Conservation (phyloP, 2,113 vertebrate genomes). For the Oryzias woworae region DNA sequence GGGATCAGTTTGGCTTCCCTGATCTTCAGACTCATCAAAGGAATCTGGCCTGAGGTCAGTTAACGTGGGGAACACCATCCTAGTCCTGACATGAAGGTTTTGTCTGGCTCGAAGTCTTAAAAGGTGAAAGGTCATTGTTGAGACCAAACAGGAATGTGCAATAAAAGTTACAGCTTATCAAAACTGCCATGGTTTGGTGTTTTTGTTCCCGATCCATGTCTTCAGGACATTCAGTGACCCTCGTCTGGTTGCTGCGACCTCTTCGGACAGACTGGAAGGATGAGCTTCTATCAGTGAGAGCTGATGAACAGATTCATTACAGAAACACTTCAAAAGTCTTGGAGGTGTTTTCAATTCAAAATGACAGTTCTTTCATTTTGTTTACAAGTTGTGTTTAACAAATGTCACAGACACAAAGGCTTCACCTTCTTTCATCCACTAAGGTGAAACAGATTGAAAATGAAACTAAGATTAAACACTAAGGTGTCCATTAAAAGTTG, state of each 20-base stretch:
- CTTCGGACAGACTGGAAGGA: neutral
- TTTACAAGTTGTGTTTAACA: too few relatives aligned
- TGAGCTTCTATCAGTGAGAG: too few relatives aligned
- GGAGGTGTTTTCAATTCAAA: too few relatives aligned
- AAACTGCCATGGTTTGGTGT: slow-evolving; percentile 61
- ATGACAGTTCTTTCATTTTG: too few relatives aligned
- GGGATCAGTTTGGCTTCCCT: slow-evolving; percentile 45
- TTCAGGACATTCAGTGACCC: slow-evolving; percentile 31
- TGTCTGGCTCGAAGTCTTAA: slow-evolving; percentile 60
- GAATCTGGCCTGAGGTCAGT: slow-evolving; percentile 61
- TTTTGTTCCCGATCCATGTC: slow-evolving; percentile 37
- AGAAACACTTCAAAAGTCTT: neutral
- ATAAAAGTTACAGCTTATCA: slow-evolving; percentile 83
- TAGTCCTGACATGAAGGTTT: slow-evolving; percentile 63
- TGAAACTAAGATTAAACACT: too few relatives aligned
- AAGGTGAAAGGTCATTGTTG: slow-evolving; percentile 69
- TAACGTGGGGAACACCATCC: slow-evolving; percentile 47
- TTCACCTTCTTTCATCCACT: too few relatives aligned
- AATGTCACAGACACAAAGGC: too few relatives aligned
- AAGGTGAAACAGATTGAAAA: too few relatives aligned
- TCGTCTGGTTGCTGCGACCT: slow-evolving; percentile 41
- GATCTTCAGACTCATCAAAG: slow-evolving; percentile 47
- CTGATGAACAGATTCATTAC: too few relatives aligned
- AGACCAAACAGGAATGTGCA: slow-evolving; percentile 86
- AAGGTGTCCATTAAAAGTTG: too few relatives aligned